Conservation (phyloP, 1,140 invertebrate genomes). For the Adelges cooleyi region DNA sequence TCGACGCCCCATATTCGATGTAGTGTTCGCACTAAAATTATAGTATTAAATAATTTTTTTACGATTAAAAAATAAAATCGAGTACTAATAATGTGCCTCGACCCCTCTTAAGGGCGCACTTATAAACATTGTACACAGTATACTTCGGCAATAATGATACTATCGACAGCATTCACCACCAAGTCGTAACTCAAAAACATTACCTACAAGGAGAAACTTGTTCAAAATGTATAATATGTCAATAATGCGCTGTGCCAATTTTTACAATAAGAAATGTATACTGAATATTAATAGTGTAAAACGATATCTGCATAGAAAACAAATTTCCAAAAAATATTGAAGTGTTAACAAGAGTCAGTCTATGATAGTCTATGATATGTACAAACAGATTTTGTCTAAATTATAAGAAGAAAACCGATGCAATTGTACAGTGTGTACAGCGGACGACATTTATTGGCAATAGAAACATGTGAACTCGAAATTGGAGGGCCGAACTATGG, state of each 20-base stretch:
- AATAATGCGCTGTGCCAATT: too few relatives aligned
- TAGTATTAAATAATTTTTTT: neutral
- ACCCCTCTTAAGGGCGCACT: neutral
- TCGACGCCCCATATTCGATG: neutral
- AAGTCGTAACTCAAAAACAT: neutral
- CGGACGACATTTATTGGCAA: neutral
- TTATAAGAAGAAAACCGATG: neutral
- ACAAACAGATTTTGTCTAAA: too few relatives aligned
- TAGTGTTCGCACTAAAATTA: conserved; percentile 10
- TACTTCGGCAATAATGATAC: neutral
- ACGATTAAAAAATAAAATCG: neutral
- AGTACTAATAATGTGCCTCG: neutral
- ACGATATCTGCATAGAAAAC: too few relatives aligned
- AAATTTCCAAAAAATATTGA: too few relatives aligned
- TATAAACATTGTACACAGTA: neutral
- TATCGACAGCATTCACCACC: neutral
- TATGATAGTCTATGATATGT: too few relatives aligned
- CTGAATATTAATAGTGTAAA: too few relatives aligned
- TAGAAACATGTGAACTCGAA: neutral
- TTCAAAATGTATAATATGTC: too few relatives aligned
- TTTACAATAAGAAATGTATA: too few relatives aligned
- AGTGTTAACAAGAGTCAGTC: too few relatives aligned
- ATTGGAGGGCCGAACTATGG: neutral
- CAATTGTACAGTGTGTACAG: neutral
- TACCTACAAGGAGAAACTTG: neutral